A percentile compares a stretch with the other conserved stretches of the same genome.
Conservation (phyloP, 2,888 invertebrate species). For the Choristoneura rosaceana region DNA sequence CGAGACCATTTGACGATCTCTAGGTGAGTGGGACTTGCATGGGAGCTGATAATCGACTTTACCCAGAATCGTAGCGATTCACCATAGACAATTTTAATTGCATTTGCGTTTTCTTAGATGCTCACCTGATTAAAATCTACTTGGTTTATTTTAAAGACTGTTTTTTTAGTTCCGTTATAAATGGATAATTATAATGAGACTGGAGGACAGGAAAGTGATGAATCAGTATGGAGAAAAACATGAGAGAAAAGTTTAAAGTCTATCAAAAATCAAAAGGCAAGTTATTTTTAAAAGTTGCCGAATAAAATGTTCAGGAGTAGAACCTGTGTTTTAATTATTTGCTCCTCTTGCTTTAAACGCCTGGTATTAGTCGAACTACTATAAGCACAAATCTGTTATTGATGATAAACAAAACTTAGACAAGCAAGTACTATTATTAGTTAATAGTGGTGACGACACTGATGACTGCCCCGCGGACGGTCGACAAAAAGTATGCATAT, state of each 20-base stretch:
- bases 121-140: not conserved
- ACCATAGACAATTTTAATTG: conserved; percentile 4
- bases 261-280: too few species aligned
- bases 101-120: not conserved
- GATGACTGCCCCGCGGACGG: conserved; percentile 57
- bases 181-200: not conserved
- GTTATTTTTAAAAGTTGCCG: too few species aligned
- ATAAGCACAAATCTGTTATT: not conserved
- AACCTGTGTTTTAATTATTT: too few species aligned
- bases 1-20: conserved; percentile 29
- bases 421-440: conserved; percentile 31
- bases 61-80: conserved; percentile 22
- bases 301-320: too few species aligned
- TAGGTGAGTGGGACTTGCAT: conserved; percentile 48
- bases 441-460: conserved; percentile 40
- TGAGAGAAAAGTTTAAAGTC: too few species aligned
- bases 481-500: conserved; percentile 81
- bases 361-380: not conserved
- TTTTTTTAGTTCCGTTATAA: too few species aligned
- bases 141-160: too few species aligned
- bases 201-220: not conserved
- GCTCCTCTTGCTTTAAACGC: too few species aligned
- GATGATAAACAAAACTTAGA: not conserved
- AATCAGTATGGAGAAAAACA: too few species aligned
- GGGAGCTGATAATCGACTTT: conserved; percentile 31